These are phyloP conservation scores for Hippocampus guttulatus DNA, from an alignment of 2,113 vertebrate species.

Conservation along the genomic window DNA sequence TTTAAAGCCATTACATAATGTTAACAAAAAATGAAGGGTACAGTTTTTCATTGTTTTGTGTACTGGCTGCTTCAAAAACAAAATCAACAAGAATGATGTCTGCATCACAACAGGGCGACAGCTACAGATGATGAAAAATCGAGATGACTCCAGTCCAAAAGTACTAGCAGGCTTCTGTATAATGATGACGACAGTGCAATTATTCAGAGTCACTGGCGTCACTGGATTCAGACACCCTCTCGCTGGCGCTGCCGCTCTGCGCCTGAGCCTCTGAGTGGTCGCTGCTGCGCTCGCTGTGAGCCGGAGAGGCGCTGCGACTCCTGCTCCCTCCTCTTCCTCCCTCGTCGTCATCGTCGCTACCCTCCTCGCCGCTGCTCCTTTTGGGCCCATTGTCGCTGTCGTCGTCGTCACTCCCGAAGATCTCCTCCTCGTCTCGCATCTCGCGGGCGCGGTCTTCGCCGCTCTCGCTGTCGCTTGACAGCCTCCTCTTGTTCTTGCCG, in stretches of 20 bases:
- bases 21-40: neutral
- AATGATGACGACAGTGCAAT: constrained; percentile 17
- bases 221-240: constrained; percentile 78
- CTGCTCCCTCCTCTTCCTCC: constrained; percentile 39
- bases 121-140: constrained; percentile 46
- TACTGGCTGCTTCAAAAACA: constrained; percentile 11
- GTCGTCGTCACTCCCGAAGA: constrained; percentile 85
- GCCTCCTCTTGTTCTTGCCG: constrained; percentile 49
- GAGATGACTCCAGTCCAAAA: constrained; percentile 15
- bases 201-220: constrained; percentile 83
- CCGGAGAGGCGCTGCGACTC: constrained; percentile 76
- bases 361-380: constrained; percentile 67
- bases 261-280: constrained; percentile 76
- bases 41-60: neutral
- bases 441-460: constrained; percentile 73
- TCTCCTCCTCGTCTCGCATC: constrained; percentile 86
- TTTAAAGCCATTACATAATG: constrained; percentile 22
- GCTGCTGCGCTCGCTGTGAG: constrained; percentile 77
- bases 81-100: constrained; percentile 19
- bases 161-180: neutral
- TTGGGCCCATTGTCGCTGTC: constrained; percentile 75
- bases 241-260: constrained; percentile 75
- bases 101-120: constrained; percentile 17
- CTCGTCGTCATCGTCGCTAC: constrained; percentile 66
- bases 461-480: constrained; percentile 76